These are phyloP conservation scores for Cyanocitta stelleri DNA, from an alignment of 2,113 vertebrate species.

Conservation along the genomic window DNA sequence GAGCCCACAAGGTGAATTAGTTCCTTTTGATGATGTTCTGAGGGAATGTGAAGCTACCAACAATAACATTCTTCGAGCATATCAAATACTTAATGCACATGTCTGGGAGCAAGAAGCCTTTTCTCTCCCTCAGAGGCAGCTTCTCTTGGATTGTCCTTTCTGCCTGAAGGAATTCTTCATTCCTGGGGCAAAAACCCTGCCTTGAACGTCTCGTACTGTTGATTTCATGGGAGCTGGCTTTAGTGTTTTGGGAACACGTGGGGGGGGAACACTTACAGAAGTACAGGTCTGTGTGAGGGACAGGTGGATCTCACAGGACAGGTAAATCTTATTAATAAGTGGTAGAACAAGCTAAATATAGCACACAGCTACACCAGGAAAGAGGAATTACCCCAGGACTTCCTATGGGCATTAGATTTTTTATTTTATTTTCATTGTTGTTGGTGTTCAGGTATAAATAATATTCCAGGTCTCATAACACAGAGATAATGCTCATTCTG, in stretches of 20 bases:
- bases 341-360: background rate
- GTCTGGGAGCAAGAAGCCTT: background rate
- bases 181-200: background rate
- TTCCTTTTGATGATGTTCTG: background rate
- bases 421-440: background rate
- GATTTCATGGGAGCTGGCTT: background rate
- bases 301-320: background rate
- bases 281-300: background rate
- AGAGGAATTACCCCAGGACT: fast-evolving
- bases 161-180: background rate
- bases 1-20: background rate
- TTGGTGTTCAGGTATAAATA: background rate
- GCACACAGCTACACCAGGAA: background rate
- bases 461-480: background rate
- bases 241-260: fast-evolving
- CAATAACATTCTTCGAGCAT: background rate
- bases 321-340: background rate
- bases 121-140: background rate
- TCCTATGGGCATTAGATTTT: background rate
- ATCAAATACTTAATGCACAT: background rate
- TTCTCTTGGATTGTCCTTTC: background rate
- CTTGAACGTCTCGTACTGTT: background rate
- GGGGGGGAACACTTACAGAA: background rate
- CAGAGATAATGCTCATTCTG: background rate
- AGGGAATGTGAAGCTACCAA: background rate